Conservation (phyloP, 2,888 invertebrate genomes). For the Pollenia griseotomentosa region DNA sequence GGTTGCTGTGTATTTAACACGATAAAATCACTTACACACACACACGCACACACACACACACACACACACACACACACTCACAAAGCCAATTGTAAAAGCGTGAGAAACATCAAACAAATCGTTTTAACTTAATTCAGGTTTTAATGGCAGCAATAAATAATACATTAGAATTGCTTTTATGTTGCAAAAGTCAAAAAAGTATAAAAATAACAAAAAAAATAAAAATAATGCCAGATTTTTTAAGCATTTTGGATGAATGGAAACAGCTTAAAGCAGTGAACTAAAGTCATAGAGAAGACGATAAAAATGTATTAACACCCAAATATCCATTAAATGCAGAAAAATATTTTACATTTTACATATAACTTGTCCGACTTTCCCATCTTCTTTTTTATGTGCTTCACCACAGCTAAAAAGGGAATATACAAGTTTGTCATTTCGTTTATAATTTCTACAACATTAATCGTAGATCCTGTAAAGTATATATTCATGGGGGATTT, state of each 20-base stretch:
- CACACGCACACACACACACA: no score
- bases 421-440: neutral
- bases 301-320: constrained; percentile 29
- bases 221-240: constrained; percentile 6
- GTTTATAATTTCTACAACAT: neutral
- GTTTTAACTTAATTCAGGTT: constrained; percentile 62
- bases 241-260: neutral
- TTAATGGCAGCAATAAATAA: constrained; percentile 70
- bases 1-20: no score
- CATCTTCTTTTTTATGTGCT: neutral
- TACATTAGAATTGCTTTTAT: constrained; percentile 65
- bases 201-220: neutral
- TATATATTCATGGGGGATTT: no score
- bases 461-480: no score
- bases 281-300: neutral
- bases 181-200: constrained; percentile 46
- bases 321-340: constrained; percentile 42
- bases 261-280: neutral
- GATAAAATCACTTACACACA: no score
- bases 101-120: constrained; percentile 62
- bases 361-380: neutral
- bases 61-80: neutral
- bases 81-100: neutral
- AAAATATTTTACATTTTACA: constrained; percentile 39
- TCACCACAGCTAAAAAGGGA: no score